A percentile compares a stretch with the other conserved stretches of the same genome.
Evolutionary conservation across 2,113 vertebrate species (phyloP).

Genomic region (Acrocephalus kingi): DNA sequence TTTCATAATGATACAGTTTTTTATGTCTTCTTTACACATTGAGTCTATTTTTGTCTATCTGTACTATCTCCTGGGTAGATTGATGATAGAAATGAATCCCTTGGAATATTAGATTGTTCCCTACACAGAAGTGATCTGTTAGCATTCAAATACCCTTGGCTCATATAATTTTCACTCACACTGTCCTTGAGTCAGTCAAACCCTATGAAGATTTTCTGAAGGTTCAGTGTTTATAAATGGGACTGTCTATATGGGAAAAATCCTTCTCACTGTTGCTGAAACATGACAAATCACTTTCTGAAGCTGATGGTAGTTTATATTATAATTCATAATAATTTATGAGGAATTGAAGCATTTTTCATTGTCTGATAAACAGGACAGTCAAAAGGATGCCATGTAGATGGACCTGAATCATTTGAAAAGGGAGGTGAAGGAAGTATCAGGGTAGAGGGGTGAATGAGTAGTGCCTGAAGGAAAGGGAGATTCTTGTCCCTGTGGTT

Average conservation of each 20-base stretch:
- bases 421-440: neutral
- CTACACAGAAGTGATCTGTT: neutral
- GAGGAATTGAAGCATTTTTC: neutral
- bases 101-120: neutral
- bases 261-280: neutral
- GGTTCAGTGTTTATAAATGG: neutral
- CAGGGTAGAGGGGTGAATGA: neutral
- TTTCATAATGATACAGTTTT: constrained; percentile 34
- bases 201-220: neutral
- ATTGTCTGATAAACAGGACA: neutral
- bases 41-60: constrained; percentile 16
- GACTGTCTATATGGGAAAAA: neutral
- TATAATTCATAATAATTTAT: neutral
- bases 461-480: neutral
- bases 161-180: neutral
- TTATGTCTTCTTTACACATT: constrained; percentile 6
- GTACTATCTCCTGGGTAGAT: neutral
- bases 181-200: neutral
- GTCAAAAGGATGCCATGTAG: neutral
- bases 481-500: neutral
- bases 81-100: constrained; percentile 18
- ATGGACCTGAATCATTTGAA: neutral
- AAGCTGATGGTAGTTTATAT: neutral
- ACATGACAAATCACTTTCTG: neutral
- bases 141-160: neutral